phyloP scores from a whole-genome alignment of 2,113 vertebrate species.

The Gobius niger region DNA sequence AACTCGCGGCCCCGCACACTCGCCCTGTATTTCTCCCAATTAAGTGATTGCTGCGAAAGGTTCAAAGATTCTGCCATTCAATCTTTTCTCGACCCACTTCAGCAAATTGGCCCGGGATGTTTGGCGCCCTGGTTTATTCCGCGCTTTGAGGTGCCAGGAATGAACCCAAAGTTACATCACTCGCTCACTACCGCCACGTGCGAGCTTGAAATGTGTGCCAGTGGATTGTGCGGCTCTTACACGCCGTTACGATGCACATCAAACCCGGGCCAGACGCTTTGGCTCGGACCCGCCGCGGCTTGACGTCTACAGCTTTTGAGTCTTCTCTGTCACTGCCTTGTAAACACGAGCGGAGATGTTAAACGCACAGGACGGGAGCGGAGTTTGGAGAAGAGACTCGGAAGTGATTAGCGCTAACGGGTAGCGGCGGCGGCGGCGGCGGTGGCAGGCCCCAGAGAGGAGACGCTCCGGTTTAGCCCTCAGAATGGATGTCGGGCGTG shows the following conservation, averaged over 20 bases:
- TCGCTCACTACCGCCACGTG: background rate
- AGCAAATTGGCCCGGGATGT: no score
- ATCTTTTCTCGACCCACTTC: no score
- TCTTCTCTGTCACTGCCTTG: background rate
- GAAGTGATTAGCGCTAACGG: conserved; percentile 36
- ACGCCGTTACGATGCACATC: background rate
- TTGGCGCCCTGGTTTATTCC: no score
- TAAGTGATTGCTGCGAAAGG: no score
- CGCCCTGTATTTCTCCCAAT: no score
- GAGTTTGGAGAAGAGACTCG: conserved; percentile 24
- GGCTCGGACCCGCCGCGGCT: background rate
- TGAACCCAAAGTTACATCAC: conserved; percentile 1
- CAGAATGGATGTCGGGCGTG: background rate
- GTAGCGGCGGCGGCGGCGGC: conserved; percentile 35
- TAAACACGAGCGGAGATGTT: background rate
- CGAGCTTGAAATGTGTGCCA: background rate
- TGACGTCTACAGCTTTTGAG: background rate
- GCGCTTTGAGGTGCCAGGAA: background rate
- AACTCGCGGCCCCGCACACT: no score
- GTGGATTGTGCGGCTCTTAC: background rate
- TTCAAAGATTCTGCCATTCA: no score
- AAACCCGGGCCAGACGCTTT: background rate
- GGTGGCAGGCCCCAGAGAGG: conserved; percentile 32
- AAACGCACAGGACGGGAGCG: background rate
- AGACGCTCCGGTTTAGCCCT: background rate